Evolutionary conservation across 2,113 vertebrate genomes (phyloP), one percentile per base, ranked within the genome.

Genomic region (Charadrius vociferus): DNA sequence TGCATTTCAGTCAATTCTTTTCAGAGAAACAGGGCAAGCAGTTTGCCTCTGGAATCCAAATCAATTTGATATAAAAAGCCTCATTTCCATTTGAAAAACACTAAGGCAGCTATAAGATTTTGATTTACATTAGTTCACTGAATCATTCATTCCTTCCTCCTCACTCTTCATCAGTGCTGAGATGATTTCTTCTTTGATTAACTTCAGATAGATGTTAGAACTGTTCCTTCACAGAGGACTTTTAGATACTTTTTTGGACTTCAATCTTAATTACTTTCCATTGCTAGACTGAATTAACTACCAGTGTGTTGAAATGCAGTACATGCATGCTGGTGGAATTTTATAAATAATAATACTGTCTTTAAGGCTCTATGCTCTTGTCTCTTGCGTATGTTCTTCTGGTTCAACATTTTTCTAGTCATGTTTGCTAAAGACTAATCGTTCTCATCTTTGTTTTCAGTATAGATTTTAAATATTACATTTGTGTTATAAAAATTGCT

Each of bases 31-130:
- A 32, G 41, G 47, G 41, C 71, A 86, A 90, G 68, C 27, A 68
- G 62, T 93, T 96, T 97, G 92, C 73, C 79, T 87, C 82, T 93
- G 91, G 91, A 97, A 95, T 97, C 82, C 63, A 93, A 95, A 97
- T 95, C 65, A 81, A 70, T 78, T 86, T 72, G 61, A 58, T 96
- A 95, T 93, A 96, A 96, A 95, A 97, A 97, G 30, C 81, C 73
- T 93, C 73, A 95, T 97, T 97, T 93, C 90, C 95, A 97, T 97
- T 94, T 97, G 94, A 97, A 97, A 97, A 97, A 88, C 88, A 66
- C 62, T 58, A 87, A 91, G 73, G 32, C 94, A 93, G 75, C 82
- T 87, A 81, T 88, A 88, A 90, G 86, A 86, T 94, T 97, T 95
- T 94, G 92, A 95, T 96, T 90, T 96, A 91, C 89, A 52, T 96